Conservation (phyloP, 2,888 invertebrate genomes). For the Strigamia maritima region DNA sequence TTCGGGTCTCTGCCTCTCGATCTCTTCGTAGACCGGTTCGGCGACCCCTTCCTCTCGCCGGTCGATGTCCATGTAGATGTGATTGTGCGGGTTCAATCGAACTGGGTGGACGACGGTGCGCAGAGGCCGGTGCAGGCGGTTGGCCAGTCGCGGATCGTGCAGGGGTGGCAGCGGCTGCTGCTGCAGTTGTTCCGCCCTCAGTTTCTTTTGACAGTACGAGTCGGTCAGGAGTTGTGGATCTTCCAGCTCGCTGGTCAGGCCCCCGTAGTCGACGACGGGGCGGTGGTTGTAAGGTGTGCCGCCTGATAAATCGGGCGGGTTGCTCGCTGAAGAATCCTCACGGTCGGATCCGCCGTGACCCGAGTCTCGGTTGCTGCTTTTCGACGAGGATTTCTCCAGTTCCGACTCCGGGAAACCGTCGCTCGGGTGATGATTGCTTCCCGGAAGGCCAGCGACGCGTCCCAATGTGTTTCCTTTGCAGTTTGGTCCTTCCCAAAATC, state of each 20-base stretch:
- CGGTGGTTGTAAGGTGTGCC: constrained; percentile 40
- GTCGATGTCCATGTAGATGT: constrained; percentile 73
- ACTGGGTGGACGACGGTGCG: constrained; percentile 47
- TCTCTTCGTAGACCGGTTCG: constrained; percentile 73
- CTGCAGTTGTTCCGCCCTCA: constrained; percentile 37
- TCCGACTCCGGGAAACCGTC: constrained; percentile 40
- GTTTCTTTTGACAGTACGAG: constrained; percentile 33
- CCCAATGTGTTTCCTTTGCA: constrained; percentile 3
- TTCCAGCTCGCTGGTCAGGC: constrained; percentile 41
- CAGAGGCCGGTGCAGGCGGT: constrained; percentile 43
- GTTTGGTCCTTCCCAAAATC: constrained; percentile 13
- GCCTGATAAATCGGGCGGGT: constrained; percentile 31
- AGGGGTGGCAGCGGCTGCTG: constrained; percentile 39
- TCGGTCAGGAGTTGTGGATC: constrained; percentile 39
- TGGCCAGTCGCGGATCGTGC: constrained; percentile 20
- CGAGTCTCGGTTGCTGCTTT: constrained; percentile 49
- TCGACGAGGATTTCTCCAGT: constrained; percentile 40
- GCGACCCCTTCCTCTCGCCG: constrained; percentile 58
- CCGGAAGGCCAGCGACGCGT: neutral
- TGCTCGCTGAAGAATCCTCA: constrained; percentile 62
- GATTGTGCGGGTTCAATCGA: constrained; percentile 63
- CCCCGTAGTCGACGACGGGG: constrained; percentile 39
- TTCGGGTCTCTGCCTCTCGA: constrained; percentile 60
- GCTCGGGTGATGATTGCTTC: neutral
- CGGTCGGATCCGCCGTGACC: constrained; percentile 65